A percentile compares a stretch with the other conserved stretches of the same genome.
phyloP scores from a whole-genome alignment of 1,140 invertebrate genomes.

The Lordiphosa stackelbergi region DNA sequence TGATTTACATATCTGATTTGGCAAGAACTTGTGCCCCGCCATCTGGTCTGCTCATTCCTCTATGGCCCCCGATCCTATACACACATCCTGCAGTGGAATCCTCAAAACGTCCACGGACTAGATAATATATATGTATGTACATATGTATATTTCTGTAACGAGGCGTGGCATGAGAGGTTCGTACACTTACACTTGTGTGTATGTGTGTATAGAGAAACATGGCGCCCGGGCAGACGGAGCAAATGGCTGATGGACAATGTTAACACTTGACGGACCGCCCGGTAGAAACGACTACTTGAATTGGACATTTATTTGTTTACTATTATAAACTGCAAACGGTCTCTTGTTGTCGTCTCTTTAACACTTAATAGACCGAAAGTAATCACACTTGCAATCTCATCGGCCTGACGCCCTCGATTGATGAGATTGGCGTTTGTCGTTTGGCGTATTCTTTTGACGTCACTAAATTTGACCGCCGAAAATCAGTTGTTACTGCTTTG shows the following conservation, averaged over 20 bases:
- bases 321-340: too few relatives aligned
- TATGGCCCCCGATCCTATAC: too few relatives aligned
- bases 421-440: constrained; percentile 4
- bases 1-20: too few relatives aligned
- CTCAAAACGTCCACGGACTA: too few relatives aligned
- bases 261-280: background rate
- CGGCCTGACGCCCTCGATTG: background rate
- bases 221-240: constrained; percentile 9
- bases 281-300: background rate
- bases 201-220: constrained; percentile 5
- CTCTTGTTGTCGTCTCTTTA: too few relatives aligned
- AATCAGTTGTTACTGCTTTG: constrained; percentile 10
- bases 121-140: too few relatives aligned
- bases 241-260: background rate
- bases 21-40: too few relatives aligned
- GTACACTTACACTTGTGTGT: constrained; percentile 8
- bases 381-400: too few relatives aligned
- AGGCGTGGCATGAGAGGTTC: constrained; percentile 5
- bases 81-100: too few relatives aligned
- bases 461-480: constrained; percentile 4
- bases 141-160: constrained; percentile 3
- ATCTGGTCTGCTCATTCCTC: too few relatives aligned
- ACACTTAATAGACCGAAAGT: too few relatives aligned
- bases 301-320: background rate
- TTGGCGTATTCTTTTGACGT: constrained; percentile 5